Base-by-base conservation (phyloP, 2,113 vertebrate genomes). In the Cinclus cinclus region DNA sequence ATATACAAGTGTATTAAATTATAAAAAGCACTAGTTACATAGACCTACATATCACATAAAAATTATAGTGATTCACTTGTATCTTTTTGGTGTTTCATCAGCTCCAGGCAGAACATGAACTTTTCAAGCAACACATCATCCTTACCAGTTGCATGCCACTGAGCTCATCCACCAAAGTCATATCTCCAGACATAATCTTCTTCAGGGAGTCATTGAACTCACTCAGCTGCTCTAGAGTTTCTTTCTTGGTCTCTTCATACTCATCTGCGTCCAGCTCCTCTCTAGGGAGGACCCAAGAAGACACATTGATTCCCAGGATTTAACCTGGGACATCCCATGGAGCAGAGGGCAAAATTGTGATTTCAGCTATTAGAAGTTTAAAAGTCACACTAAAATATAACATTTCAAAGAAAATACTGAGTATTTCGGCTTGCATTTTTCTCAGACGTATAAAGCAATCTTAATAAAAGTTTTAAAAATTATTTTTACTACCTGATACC, bases 181-280 rank as follows among this genome's bases (percentile, higher is more conserved):
- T 99, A 86, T 99, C 98, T 94, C 99, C 99, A 75, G 99, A 98
- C 98, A 99, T 99, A 55, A 99, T 98, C 97, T 99, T 99, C 98
- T 99, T 99, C 80, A 99, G 96, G 1, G 99, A 99, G 94, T 99
- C 99, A 15, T 99, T 99, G 97, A 99, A 99, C 96, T 99, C 99
- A 71, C 97, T 99, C 94, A 99, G 95, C 95, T 99, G 99, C 73
- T 99, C 99, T 78, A 99, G 94, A 3, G 99, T 99, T 97, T 99
- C 99, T 75, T 98, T 99, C 95, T 99, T 99, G 39, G 99, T 99
- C 95, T 99, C 99, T 62, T 99, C 99, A 11, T 99, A 99, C 80
- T 99, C 99, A 47, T 99, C 99, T 60, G 98, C 96, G n/a, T 99
- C 99, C 46, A 99, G 98, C 6, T 99, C 99, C 67, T 99, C 99